A percentile compares a stretch with the other conserved stretches of the same genome.
Evolutionary conservation across 2,888 invertebrate genomes (phyloP).

Genomic region (Sinelater perroti): DNA sequence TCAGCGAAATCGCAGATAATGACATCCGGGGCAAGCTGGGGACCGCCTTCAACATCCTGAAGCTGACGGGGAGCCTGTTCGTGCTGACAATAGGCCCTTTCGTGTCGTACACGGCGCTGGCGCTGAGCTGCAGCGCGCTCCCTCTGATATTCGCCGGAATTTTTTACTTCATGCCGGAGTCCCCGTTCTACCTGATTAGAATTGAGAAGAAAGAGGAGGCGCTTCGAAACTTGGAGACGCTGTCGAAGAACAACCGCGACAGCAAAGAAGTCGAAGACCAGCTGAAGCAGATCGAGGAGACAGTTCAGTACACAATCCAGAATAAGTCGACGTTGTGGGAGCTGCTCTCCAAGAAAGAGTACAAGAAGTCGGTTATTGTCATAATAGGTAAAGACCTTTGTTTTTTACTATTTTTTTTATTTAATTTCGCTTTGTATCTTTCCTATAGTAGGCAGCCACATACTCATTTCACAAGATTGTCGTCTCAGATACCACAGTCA

Average conservation of each 20-base stretch:
- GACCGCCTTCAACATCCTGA: slow-evolving; percentile 55
- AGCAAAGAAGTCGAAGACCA: slow-evolving; percentile 51
- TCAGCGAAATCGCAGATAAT: slow-evolving; percentile 66
- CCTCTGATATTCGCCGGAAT: slow-evolving; percentile 55
- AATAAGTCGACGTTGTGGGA: slow-evolving; percentile 54
- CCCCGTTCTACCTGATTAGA: slow-evolving; percentile 58
- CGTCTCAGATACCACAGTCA: too few relatives aligned
- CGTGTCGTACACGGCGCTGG: slow-evolving; percentile 55
- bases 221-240: slow-evolving; percentile 47
- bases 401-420: too few relatives aligned
- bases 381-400: slow-evolving; percentile 59
- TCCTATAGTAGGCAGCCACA: too few relatives aligned
- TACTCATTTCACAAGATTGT: too few relatives aligned
- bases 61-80: slow-evolving; percentile 57
- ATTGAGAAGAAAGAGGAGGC: slow-evolving; percentile 55
- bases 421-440: too few relatives aligned
- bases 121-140: slow-evolving; percentile 52
- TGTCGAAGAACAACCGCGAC: slow-evolving; percentile 28
- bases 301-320: slow-evolving; percentile 53
- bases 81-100: slow-evolving; percentile 57
- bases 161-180: slow-evolving; percentile 61
- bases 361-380: slow-evolving; percentile 57
- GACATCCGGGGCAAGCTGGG: slow-evolving; percentile 62
- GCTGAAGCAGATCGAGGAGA: slow-evolving; percentile 46
- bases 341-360: slow-evolving; percentile 47